These are phyloP conservation scores for Acrocephalus arundinaceus DNA, from an alignment of 2,113 vertebrate species.

Conservation along the genomic window DNA sequence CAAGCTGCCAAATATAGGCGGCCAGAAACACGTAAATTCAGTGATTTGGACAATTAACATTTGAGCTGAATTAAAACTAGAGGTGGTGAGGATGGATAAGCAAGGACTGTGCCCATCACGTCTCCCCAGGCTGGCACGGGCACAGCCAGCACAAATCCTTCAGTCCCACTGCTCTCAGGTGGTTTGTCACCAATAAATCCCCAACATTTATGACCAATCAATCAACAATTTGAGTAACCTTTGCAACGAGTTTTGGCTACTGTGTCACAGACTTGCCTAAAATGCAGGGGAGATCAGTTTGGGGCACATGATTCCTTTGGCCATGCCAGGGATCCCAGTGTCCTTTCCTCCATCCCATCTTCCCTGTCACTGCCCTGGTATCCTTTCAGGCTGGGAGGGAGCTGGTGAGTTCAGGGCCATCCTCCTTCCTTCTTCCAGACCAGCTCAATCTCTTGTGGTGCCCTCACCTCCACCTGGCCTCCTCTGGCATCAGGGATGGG, in stretches of 20 bases:
- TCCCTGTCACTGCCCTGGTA: fast-evolving
- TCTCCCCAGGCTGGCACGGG: background rate
- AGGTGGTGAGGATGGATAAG: background rate
- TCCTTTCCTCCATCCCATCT: fast-evolving
- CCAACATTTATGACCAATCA: background rate
- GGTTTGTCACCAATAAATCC: background rate
- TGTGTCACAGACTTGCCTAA: too few relatives aligned
- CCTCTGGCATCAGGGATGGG: background rate
- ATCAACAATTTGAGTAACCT: background rate
- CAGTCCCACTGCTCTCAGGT: background rate
- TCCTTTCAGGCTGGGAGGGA: background rate
- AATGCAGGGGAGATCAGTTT: background rate
- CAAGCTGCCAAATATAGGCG: background rate
- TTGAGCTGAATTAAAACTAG: background rate
- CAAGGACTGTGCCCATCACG: fast-evolving
- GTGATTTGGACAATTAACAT: slow-evolving; percentile 13
- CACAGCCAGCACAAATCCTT: background rate
- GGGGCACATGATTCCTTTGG: fast-evolving
- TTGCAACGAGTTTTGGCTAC: fast-evolving
- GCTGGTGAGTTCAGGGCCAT: background rate
- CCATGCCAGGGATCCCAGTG: fast-evolving
- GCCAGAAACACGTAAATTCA: background rate
- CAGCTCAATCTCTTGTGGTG: background rate
- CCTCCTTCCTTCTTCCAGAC: background rate
- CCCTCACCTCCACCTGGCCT: background rate